Conservation (phyloP, 1,140 invertebrate species). For the Brachionus calyciflorus region DNA sequence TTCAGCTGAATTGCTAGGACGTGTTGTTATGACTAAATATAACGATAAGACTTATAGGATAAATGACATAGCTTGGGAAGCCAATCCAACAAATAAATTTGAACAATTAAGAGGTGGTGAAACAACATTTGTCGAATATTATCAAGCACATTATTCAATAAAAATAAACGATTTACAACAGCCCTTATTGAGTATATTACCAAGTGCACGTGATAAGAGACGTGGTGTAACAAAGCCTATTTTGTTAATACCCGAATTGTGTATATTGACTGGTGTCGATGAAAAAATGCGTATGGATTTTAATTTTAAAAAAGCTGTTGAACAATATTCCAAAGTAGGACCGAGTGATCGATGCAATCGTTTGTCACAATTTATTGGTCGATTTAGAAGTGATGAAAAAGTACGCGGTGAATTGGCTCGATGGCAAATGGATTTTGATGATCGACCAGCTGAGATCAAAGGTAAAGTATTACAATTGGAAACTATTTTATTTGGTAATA, state of each 20-base stretch:
- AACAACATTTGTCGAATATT: constrained; percentile 75
- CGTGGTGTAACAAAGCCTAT: constrained; percentile 46
- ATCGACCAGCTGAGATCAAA: background rate
- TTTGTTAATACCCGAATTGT: constrained; percentile 44
- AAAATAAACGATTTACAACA: constrained; percentile 67
- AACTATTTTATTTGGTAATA: background rate
- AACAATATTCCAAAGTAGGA: constrained; percentile 12
- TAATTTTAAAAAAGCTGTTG: constrained; percentile 42
- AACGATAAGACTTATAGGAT: constrained; percentile 85
- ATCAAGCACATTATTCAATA: constrained; percentile 60
- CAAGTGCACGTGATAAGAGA: constrained; percentile 10
- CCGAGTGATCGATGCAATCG: constrained; percentile 30
- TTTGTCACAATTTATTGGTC: background rate
- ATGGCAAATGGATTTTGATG: constrained; percentile 45
- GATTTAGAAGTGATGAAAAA: constrained; percentile 17
- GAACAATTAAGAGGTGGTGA: constrained; percentile 65
- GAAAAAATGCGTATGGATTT: constrained; percentile 43
- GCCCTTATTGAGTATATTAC: constrained; percentile 63
- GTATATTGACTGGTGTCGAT: constrained; percentile 32
- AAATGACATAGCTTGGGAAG: constrained; percentile 79
- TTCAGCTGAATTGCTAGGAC: constrained; percentile 67
- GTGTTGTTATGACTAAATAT: constrained; percentile 78
- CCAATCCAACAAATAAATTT: constrained; percentile 66
- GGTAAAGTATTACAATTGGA: constrained; percentile 18
- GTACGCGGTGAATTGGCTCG: background rate